Evolutionary conservation across 2,888 invertebrate species (phyloP).

Genomic region (Drosophila emarginata): DNA sequence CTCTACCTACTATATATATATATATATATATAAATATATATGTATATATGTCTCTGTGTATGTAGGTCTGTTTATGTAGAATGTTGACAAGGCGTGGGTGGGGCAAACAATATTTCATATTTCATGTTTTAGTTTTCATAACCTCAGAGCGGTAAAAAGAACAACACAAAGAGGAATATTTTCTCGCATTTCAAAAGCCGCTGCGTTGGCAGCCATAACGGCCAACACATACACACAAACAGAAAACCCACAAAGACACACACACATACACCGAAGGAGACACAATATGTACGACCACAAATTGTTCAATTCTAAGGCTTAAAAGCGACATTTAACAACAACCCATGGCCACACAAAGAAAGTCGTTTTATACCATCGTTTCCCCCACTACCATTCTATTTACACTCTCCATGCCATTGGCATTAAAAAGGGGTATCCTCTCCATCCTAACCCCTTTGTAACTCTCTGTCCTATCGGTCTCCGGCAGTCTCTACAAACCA

Average conservation of each 20-base stretch:
- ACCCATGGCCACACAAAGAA: slow-evolving; percentile 21
- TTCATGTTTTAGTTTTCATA: slow-evolving; percentile 47
- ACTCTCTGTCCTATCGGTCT: background rate
- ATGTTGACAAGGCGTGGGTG: slow-evolving; percentile 1
- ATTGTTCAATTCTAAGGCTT: slow-evolving; percentile 47
- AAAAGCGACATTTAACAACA: slow-evolving; percentile 39
- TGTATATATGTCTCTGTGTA: background rate
- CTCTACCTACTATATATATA: background rate
- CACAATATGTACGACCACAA: slow-evolving; percentile 31
- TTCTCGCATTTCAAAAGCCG: slow-evolving; percentile 35
- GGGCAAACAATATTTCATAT: slow-evolving; percentile 8
- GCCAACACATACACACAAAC: slow-evolving; percentile 12
- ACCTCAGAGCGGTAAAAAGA: slow-evolving; percentile 39
- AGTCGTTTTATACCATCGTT: slow-evolving; percentile 33
- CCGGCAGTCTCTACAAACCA: background rate
- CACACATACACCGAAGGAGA: slow-evolving; percentile 5
- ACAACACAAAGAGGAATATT: slow-evolving; percentile 36
- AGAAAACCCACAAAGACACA: slow-evolving; percentile 12
- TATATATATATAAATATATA: background rate
- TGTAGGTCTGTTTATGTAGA: background rate
- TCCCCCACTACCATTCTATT: slow-evolving; percentile 16
- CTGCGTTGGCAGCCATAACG: slow-evolving; percentile 43
- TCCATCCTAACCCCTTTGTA: background rate
- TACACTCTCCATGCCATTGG: background rate
- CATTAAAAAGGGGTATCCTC: slow-evolving; percentile 16